Base-by-base conservation (phyloP, 2,797 vertebrate genomes). In the Artibeus jamaicensis region DNA sequence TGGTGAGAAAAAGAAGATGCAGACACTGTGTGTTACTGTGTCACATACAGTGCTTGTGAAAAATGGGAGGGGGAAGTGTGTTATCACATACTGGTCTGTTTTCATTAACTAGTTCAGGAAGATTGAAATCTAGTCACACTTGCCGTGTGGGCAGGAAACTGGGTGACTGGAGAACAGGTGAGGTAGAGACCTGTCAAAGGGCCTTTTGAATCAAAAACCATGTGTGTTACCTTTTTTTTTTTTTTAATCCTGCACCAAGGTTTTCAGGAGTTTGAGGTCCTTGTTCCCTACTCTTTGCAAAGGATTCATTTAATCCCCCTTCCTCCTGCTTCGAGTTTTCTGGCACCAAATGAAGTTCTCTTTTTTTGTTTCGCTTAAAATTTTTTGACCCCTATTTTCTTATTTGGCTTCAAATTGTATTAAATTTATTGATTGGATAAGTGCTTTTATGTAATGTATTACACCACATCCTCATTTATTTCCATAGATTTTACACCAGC, bases 321-420 rank as follows among this genome's bases (percentile, higher is more conserved):
- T 44, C 65, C 79, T 92, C 89, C 24, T 90, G 34, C 11, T 73
- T 11, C 15, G 57, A 81, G 44, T 96, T 92, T 89, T 71, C 65
- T 3, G 19, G 68, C 37, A 81, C 46, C 24, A 86, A 88, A 85
- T 77, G 26, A 95, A 78, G 44, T 59, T 86, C 5, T 48, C 21
- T 77, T 57, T 79, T 76, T 92, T 92, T 50, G 44, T 59, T 48
- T 82, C 92, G 32, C 37, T 86, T 59, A 53, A 59, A 78, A 74
- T 22, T 22, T 57, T 46, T 74, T 74, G 50, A 81, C 55, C 74
- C 26, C 7, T 34, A 2, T 86, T 82, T 93, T 68, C 68, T 59
- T 83, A 71, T 92, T 97, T 95, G 39, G 48, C 37, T 84, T 92
- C 89, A 53, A 2, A 42, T 50, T 87, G 53, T 86, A 19, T 78